phyloP scores from a whole-genome alignment of 1,140 invertebrate genomes.

The Leptinotarsa undecemlineata region DNA sequence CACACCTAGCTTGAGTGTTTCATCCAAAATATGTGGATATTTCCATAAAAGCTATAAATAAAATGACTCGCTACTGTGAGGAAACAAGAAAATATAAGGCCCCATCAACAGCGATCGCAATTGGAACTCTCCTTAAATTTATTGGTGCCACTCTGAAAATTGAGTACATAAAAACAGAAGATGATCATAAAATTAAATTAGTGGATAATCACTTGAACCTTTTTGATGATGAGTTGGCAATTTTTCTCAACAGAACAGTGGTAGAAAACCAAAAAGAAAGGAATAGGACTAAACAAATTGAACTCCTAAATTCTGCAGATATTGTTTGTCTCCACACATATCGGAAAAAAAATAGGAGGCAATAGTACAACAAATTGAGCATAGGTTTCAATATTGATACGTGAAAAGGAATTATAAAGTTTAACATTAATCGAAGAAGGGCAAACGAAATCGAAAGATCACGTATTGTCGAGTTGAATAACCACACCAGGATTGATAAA shows the following conservation, averaged over 20 bases:
- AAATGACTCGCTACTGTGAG: neutral
- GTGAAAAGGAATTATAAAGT: neutral
- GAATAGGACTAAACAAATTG: conserved; percentile 10
- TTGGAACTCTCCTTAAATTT: conserved; percentile 2
- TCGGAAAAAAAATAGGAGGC: neutral
- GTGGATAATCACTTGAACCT: conserved; percentile 4
- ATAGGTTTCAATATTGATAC: neutral
- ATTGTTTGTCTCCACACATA: neutral
- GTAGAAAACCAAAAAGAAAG: conserved; percentile 9
- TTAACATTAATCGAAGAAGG: conserved; percentile 11
- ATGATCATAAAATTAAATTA: neutral
- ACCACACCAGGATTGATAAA: neutral
- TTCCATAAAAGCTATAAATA: conserved; percentile 11
- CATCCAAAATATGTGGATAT: conserved; percentile 19
- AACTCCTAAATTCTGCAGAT: neutral
- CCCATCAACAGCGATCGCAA: neutral
- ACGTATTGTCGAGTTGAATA: neutral
- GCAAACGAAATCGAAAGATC: conserved; percentile 13
- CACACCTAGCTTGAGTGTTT: neutral
- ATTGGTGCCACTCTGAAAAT: neutral
- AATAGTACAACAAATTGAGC: neutral
- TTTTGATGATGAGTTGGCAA: neutral
- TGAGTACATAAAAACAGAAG: conserved; percentile 21
- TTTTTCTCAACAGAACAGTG: conserved; percentile 16
- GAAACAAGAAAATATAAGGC: conserved; percentile 17